phyloP scores from a whole-genome alignment of 2,113 vertebrate species.

The Bothrops jararaca region DNA sequence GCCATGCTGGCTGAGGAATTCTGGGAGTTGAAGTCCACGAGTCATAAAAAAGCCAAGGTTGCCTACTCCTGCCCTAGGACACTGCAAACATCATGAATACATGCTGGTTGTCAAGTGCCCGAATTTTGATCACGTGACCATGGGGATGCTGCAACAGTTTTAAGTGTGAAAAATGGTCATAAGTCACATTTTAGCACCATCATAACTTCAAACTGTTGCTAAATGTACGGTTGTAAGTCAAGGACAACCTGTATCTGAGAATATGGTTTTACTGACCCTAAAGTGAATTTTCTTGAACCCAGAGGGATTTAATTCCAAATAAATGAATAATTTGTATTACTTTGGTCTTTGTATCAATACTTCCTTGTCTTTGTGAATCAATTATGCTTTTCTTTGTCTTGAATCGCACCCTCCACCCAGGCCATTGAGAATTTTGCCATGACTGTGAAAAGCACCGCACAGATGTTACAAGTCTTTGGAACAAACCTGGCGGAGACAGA shows the following conservation, averaged over 20 bases:
- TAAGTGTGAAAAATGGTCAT: too few relatives aligned
- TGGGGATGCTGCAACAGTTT: too few relatives aligned
- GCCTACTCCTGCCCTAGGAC: too few relatives aligned
- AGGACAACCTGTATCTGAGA: not conserved
- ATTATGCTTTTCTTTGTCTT: not conserved
- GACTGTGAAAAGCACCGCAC: constrained; percentile 89
- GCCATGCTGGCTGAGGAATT: too few relatives aligned
- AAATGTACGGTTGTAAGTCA: too few relatives aligned
- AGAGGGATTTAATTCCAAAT: not conserved
- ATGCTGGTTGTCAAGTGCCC: too few relatives aligned
- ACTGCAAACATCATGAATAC: too few relatives aligned
- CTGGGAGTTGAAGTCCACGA: too few relatives aligned
- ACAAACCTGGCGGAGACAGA: constrained; percentile 83
- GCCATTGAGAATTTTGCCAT: constrained; percentile 95
- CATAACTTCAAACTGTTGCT: too few relatives aligned
- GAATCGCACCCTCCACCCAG: constrained; percentile 62
- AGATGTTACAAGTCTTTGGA: constrained; percentile 90
- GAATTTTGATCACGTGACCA: too few relatives aligned
- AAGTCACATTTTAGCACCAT: too few relatives aligned
- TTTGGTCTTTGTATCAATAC: not conserved
- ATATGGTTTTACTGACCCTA: not conserved
- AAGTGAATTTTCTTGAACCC: not conserved
- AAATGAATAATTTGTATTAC: not conserved
- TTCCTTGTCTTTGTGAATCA: not conserved
- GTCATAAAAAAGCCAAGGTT: too few relatives aligned